Conservation (phyloP, 2,888 invertebrate species). For the Deroplatys truncata region DNA sequence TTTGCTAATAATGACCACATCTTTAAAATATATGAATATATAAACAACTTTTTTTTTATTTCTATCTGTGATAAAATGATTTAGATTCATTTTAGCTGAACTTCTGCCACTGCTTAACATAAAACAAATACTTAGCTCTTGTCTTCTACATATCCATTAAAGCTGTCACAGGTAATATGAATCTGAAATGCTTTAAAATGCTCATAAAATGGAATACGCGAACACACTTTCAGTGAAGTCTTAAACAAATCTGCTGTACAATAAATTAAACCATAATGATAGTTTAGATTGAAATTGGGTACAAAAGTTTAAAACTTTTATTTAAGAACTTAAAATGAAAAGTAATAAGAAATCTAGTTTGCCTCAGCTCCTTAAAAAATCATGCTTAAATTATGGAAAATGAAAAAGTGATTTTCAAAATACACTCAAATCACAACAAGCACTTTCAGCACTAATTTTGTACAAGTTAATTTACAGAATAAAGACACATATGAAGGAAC, state of each 20-base stretch:
- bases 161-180: background rate
- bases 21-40: background rate
- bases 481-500: no score
- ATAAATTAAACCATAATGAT: background rate
- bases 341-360: no score
- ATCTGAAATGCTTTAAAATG: background rate
- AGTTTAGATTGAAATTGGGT: no score
- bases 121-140: background rate
- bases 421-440: no score
- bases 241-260: background rate
- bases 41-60: background rate
- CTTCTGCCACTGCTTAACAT: background rate
- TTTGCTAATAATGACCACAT: background rate
- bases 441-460: no score
- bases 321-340: no score
- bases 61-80: background rate
- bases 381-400: no score
- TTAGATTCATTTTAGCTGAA: background rate
- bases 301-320: no score
- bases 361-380: no score
- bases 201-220: background rate
- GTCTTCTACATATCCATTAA: background rate
- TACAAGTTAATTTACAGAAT: no score
- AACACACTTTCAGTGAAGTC: background rate
- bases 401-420: no score